Evolutionary conservation across 1,140 invertebrate genomes (phyloP).

Genomic region (Metopolophium dirhodum): DNA sequence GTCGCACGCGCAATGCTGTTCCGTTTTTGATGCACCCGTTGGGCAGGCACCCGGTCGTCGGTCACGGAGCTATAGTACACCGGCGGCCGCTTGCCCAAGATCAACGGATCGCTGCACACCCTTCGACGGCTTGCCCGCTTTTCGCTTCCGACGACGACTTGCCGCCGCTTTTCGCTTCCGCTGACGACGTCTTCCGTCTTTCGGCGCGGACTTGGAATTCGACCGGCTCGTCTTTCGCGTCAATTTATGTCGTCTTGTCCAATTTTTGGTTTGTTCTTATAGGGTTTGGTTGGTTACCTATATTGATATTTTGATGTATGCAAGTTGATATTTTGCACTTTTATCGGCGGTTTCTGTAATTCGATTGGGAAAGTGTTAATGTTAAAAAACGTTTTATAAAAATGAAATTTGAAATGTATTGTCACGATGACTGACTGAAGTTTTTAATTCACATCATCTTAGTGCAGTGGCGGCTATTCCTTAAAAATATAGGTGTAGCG

Average conservation of each 20-base stretch:
- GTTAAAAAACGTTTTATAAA: background rate
- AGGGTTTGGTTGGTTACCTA: no score
- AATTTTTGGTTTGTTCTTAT: no score
- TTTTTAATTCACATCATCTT: background rate
- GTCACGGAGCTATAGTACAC: background rate
- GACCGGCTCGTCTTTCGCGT: background rate
- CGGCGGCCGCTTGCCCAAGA: background rate
- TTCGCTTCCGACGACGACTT: background rate
- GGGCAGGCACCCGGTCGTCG: constrained; percentile 13
- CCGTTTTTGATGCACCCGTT: constrained; percentile 25
- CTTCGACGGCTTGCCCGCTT: background rate
- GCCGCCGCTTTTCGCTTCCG: background rate
- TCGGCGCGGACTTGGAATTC: background rate
- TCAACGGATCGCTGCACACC: background rate
- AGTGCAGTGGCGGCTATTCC: no score
- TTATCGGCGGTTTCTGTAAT: background rate
- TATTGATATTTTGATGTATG: background rate
- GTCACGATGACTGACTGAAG: background rate
- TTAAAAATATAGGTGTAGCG: no score
- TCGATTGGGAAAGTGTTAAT: background rate
- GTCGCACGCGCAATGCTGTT: constrained; percentile 1
- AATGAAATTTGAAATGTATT: background rate
- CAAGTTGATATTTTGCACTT: background rate
- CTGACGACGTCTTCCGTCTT: background rate
- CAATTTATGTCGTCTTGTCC: no score